Conservation (phyloP, 2,113 vertebrate genomes). For the Typhlomys cinereus region DNA sequence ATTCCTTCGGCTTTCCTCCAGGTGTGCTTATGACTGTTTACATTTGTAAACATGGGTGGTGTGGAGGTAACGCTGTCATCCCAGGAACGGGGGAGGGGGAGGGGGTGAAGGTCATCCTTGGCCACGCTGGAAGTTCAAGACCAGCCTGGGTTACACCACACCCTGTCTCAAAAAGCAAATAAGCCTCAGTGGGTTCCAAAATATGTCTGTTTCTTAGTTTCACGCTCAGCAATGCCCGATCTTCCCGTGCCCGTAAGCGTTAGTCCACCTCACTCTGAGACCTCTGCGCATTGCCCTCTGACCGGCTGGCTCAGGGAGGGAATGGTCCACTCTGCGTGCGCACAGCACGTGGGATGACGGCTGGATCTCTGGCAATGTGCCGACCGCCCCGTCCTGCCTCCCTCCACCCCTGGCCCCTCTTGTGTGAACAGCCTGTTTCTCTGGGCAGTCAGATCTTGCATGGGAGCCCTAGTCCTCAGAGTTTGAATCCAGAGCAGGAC, state of each 20-base stretch:
- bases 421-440: neutral
- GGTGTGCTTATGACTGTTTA: neutral
- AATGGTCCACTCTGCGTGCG: neutral
- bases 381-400: too few species aligned
- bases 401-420: too few species aligned
- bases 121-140: too few species aligned
- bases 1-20: neutral
- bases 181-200: too few species aligned
- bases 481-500: neutral
- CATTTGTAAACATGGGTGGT: too few species aligned
- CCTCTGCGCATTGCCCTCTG: neutral
- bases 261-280: neutral
- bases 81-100: too few species aligned
- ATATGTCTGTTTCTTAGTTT: too few species aligned
- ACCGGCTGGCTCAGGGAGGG: neutral
- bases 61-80: too few species aligned
- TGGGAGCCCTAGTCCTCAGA: neutral
- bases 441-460: neutral
- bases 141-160: too few species aligned
- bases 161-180: neutral
- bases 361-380: too few species aligned
- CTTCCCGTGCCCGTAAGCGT: neutral
- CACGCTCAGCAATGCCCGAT: neutral
- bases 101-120: too few species aligned
- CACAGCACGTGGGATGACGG: too few species aligned